A percentile compares a stretch with the other conserved stretches of the same genome.
Conservation (phyloP, 2,888 invertebrate species). For the Gasteruption jaculator region DNA sequence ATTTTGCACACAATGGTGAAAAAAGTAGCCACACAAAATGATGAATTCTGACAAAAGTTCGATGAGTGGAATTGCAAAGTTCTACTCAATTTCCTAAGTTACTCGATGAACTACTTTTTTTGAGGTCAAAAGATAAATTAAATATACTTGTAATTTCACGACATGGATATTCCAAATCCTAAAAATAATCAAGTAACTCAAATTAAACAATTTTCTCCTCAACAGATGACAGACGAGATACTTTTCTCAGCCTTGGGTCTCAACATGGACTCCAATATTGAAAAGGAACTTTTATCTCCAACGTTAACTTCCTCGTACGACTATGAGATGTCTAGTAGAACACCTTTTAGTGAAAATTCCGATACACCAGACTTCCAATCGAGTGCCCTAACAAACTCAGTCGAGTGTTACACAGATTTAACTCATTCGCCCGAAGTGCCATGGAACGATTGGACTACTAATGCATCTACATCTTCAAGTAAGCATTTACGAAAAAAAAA, state of each 20-base stretch:
- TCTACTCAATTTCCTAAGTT: conserved; percentile 14
- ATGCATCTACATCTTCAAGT: conserved; percentile 36
- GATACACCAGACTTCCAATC: conserved; percentile 27
- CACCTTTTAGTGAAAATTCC: conserved; percentile 30
- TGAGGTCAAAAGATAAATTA: conserved; percentile 23
- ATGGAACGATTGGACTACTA: conserved; percentile 44
- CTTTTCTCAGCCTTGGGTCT: conserved; percentile 46
- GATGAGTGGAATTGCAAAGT: no score
- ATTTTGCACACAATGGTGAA: no score
- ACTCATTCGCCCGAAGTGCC: conserved; percentile 37
- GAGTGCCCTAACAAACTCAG: conserved; percentile 21
- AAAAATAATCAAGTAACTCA: no score
- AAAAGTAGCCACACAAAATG: no score
- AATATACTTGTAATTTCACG: conserved; percentile 24
- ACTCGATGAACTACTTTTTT: no score
- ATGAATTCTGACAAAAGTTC: no score
- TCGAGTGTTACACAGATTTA: conserved; percentile 43
- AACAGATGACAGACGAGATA: conserved; percentile 47
- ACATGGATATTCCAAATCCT: no score
- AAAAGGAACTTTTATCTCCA: conserved; percentile 30
- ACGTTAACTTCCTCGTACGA: conserved; percentile 28
- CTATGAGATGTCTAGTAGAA: conserved; percentile 38
- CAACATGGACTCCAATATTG: conserved; percentile 30
- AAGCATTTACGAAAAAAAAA: conserved; percentile 10
- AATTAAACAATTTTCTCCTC: conserved; percentile 10